phyloP scores from a whole-genome alignment of 2,797 vertebrate genomes.

The Enteromius unitaeniatus region DNA sequence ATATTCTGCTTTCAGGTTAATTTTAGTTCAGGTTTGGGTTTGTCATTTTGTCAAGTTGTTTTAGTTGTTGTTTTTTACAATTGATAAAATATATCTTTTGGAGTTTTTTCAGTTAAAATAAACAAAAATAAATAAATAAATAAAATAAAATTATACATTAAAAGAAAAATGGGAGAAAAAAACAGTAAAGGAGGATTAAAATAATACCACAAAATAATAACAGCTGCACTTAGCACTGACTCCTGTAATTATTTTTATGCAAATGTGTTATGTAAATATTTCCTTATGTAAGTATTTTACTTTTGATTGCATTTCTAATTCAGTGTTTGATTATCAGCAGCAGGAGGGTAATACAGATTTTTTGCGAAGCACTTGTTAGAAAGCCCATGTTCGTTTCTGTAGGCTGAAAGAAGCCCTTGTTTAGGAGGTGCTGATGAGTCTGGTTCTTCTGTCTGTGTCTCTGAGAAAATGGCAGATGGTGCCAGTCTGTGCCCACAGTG shows the following conservation, averaged over 20 bases:
- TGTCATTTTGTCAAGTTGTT: background rate
- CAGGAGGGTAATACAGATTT: constrained; percentile 12
- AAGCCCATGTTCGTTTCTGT: constrained; percentile 7
- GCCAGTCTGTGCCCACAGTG: constrained; percentile 61
- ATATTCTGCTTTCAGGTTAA: background rate
- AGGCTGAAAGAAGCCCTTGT: constrained; percentile 32
- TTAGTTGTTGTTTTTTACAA: background rate
- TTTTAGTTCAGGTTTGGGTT: background rate
- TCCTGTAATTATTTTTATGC: constrained; percentile 1
- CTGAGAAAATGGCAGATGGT: constrained; percentile 66
- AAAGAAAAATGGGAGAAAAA: background rate
- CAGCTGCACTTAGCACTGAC: background rate
- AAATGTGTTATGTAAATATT: constrained; percentile 18
- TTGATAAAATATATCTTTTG: too few relatives aligned
- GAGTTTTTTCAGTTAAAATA: background rate
- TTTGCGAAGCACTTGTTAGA: constrained; percentile 9
- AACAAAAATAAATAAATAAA: background rate
- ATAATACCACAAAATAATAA: background rate
- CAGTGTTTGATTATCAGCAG: constrained; percentile 9
- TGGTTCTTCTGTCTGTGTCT: constrained; percentile 27
- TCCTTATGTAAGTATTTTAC: constrained; percentile 20
- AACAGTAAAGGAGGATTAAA: background rate
- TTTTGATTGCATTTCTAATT: constrained; percentile 24
- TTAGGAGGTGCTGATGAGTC: constrained; percentile 2
- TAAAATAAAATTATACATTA: background rate